Percentiles rank a stretch among this genome's conserved stretches.
These are phyloP conservation scores for Timandra comae DNA, from an alignment of 2,888 invertebrate species.

Conservation along the genomic window DNA sequence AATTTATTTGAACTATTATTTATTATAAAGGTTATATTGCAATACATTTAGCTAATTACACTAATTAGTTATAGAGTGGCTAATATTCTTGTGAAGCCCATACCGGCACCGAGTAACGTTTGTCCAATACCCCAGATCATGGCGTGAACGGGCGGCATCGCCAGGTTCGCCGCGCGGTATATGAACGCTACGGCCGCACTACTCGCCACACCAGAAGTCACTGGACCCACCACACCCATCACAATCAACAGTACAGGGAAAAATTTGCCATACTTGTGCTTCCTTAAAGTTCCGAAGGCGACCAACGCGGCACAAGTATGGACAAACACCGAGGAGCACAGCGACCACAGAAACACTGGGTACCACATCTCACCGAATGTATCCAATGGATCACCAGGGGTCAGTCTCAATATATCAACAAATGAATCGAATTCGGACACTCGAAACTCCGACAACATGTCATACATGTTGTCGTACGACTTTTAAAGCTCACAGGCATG, in stretches of 20 bases:
- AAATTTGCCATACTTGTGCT: conserved; percentile 96
- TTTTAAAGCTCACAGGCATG: conserved; percentile 60
- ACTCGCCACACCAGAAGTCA: conserved; percentile 90
- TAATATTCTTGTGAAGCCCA: conserved; percentile 94
- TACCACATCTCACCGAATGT: conserved; percentile 97
- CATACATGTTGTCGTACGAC: conserved; percentile 70
- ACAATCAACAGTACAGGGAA: conserved; percentile 91
- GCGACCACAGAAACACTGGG: conserved; percentile 95
- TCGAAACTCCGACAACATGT: conserved; percentile 75
- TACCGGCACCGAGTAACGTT: conserved; percentile 90
- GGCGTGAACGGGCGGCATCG: conserved; percentile 94
- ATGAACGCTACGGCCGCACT: conserved; percentile 97
- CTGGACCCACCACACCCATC: conserved; percentile 93
- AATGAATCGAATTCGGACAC: conserved; percentile 81
- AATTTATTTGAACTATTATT: conserved; percentile 31
- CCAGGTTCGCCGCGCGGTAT: conserved; percentile 91
- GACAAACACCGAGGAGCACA: conserved; percentile 95
- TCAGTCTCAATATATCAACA: conserved; percentile 81
- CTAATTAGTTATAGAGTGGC: conserved; percentile 85
- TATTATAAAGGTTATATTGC: conserved; percentile 15
- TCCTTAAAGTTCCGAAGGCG: conserved; percentile 92
- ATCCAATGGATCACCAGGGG: conserved; percentile 80
- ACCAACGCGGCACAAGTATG: conserved; percentile 94
- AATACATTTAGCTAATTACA: conserved; percentile 20
- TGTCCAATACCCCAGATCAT: conserved; percentile 97